These are phyloP conservation scores for Colletes collaris DNA, from an alignment of 2,888 invertebrate genomes.

Conservation along the genomic window DNA sequence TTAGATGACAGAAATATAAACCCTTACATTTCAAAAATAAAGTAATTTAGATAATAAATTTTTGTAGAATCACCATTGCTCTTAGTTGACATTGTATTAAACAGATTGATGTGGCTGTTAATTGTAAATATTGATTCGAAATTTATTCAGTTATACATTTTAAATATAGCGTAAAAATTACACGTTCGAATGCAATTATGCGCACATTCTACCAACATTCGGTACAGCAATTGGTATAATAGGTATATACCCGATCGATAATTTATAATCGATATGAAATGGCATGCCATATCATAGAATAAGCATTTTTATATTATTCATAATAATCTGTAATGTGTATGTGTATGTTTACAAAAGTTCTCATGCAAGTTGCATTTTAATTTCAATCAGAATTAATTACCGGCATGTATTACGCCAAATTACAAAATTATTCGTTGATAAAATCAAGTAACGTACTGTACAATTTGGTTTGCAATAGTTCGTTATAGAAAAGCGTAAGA, in stretches of 20 bases:
- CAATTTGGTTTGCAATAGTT: not conserved
- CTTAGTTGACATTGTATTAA: not conserved
- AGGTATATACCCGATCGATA: not conserved
- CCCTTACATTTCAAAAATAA: not conserved
- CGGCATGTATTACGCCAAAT: not conserved
- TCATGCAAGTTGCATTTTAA: not conserved
- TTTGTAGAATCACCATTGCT: not conserved
- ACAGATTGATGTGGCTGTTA: not conserved
- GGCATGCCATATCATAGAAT: not conserved
- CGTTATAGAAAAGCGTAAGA: not conserved
- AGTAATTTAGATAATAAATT: not conserved
- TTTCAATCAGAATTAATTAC: not conserved
- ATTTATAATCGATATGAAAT: not conserved
- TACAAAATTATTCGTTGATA: not conserved
- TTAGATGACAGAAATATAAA: not conserved
- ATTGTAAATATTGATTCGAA: slow-evolving; percentile 23
- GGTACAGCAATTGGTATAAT: not conserved
- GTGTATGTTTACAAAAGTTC: not conserved
- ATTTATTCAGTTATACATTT: not conserved
- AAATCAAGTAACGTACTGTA: not conserved
- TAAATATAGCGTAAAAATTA: not conserved
- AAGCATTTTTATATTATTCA: not conserved
- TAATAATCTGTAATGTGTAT: not conserved
- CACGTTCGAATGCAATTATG: not conserved
- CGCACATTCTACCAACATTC: not conserved